These are phyloP conservation scores for Oreochromis grahami DNA, from an alignment of 2,797 vertebrate genomes.

Conservation along the genomic window DNA sequence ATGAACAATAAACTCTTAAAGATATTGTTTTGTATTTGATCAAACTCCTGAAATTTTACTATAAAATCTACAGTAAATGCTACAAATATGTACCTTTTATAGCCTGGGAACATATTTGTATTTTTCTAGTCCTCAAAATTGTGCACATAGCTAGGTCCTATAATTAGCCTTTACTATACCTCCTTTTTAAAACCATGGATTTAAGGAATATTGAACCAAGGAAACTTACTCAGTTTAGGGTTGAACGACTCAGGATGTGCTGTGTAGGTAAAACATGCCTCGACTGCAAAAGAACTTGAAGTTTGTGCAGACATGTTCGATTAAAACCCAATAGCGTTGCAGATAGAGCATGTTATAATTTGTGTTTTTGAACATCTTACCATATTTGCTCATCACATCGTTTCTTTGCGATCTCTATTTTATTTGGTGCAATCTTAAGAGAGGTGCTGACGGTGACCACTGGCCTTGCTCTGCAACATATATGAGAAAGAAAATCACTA, in stretches of 20 bases:
- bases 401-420: constrained; percentile 77
- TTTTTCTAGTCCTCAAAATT: neutral
- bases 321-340: neutral
- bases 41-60: neutral
- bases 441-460: constrained; percentile 82
- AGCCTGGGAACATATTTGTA: neutral
- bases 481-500: neutral
- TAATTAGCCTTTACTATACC: neutral
- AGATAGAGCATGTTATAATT: neutral
- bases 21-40: neutral
- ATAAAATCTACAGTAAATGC: neutral
- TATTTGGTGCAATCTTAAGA: constrained; percentile 75
- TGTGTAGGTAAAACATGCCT: constrained; percentile 84
- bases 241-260: constrained; percentile 77
- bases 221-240: constrained; percentile 83
- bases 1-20: neutral
- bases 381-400: constrained; percentile 65
- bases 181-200: neutral
- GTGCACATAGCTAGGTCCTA: neutral
- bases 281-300: constrained; percentile 74
- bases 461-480: constrained; percentile 79
- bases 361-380: constrained; percentile 34
- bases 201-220: neutral
- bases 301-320: neutral
- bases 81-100: neutral